These are phyloP conservation scores for Stramonita haemastoma DNA, from an alignment of 2,888 invertebrate species.

Conservation along the genomic window DNA sequence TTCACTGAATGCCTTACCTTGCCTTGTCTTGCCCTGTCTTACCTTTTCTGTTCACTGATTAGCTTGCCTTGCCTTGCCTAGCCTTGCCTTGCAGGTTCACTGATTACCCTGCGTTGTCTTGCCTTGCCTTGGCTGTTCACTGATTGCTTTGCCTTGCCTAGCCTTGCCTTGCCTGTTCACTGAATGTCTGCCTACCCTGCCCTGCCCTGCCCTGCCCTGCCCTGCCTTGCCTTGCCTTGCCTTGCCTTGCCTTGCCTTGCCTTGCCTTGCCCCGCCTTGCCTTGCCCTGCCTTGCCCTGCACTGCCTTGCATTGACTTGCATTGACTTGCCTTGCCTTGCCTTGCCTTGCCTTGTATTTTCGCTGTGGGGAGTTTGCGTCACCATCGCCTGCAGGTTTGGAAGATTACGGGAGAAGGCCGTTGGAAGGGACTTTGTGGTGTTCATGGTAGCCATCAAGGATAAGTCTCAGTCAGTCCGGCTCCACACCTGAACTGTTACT, in stretches of 20 bases:
- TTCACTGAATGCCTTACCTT: neutral
- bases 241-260: conserved; percentile 9
- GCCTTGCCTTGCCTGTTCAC: neutral
- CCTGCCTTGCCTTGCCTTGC: conserved; percentile 14
- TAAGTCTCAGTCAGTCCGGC: too few relatives aligned
- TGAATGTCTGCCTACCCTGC: neutral
- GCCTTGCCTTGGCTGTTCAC: neutral
- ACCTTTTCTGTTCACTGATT: neutral
- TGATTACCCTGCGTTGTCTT: neutral
- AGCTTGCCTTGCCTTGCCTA: neutral
- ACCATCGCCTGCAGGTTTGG: too few relatives aligned
- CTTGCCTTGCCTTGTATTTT: too few relatives aligned
- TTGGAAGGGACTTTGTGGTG: too few relatives aligned
- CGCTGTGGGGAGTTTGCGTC: too few relatives aligned
- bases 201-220: neutral
- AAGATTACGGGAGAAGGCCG: too few relatives aligned
- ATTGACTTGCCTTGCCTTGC: neutral
- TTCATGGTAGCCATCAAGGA: too few relatives aligned
- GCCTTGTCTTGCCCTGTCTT: neutral
- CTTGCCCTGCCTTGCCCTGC: neutral
- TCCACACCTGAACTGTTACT: too few relatives aligned
- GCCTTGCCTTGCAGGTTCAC: conserved; percentile 8
- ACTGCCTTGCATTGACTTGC: neutral
- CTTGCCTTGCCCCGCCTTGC: conserved; percentile 9
- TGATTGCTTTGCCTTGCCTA: neutral